Percentiles rank a stretch among this genome's conserved stretches.
These are phyloP conservation scores for Syngnathus floridae DNA, from an alignment of 2,113 vertebrate species.

Conservation along the genomic window DNA sequence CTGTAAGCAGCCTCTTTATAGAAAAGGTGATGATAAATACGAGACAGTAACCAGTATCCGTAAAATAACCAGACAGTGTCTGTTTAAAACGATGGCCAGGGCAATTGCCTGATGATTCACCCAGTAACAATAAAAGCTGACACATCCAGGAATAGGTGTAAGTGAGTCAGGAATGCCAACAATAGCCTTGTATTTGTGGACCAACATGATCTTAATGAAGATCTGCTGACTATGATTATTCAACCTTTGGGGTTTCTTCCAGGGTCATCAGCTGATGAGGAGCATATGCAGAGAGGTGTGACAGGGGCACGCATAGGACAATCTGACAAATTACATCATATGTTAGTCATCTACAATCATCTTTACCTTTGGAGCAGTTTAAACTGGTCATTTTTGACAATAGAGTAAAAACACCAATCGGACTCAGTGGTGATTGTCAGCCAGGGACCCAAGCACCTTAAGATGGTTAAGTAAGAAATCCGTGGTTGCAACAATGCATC, in stretches of 20 bases:
- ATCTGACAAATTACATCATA: neutral
- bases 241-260: neutral
- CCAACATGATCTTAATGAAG: neutral
- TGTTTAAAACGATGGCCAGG: neutral
- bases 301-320: constrained; percentile 2
- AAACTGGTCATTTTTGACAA: neutral
- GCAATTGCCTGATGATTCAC: constrained; percentile 1
- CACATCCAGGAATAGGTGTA: neutral
- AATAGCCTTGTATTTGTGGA: neutral
- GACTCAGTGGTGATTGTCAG: constrained; percentile 8
- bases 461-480: constrained; percentile 10
- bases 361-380: neutral
- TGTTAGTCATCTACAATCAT: neutral
- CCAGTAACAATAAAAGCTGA: neutral
- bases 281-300: constrained; percentile 8
- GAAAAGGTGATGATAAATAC: neutral
- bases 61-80: constrained; percentile 9
- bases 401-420: too few relatives aligned
- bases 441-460: constrained; percentile 21
- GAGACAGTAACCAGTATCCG: neutral
- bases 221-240: neutral
- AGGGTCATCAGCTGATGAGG: neutral
- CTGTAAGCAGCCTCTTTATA: neutral
- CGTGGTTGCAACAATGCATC: constrained; percentile 9
- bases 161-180: neutral